Percentiles rank a stretch among this genome's conserved stretches.
Evolutionary conservation across 2,888 invertebrate species (phyloP).

Genomic region (Cantharis flavilabris): DNA sequence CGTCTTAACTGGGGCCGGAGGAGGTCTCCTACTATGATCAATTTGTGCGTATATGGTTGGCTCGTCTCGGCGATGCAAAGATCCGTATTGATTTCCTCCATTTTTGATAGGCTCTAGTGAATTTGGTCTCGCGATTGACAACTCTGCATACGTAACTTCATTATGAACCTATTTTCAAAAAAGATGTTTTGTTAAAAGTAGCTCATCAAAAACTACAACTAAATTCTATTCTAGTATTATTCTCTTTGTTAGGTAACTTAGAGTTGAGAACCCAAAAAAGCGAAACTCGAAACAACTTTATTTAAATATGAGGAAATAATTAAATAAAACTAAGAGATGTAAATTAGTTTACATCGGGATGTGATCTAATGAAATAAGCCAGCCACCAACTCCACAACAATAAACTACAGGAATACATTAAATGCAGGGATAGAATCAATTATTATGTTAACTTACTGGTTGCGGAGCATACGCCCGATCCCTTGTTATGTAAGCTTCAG

Average conservation of each 20-base stretch:
- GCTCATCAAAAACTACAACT: neutral
- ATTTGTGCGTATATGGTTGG: slow-evolving; percentile 77
- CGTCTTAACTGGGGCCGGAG: slow-evolving; percentile 47
- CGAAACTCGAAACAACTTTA: neutral
- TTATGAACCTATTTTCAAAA: slow-evolving; percentile 48
- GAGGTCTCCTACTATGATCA: slow-evolving; percentile 66
- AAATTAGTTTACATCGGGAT: slow-evolving; percentile 29
- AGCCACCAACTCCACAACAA: slow-evolving; percentile 35
- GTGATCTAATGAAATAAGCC: slow-evolving; percentile 28
- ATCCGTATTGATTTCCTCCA: slow-evolving; percentile 52
- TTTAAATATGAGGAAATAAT: slow-evolving; percentile 8
- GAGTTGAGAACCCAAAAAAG: neutral
- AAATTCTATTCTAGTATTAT: neutral
- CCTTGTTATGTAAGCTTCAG: slow-evolving; percentile 54
- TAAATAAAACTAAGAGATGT: slow-evolving; percentile 34
- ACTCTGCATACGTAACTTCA: slow-evolving; percentile 67
- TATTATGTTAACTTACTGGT: slow-evolving; percentile 51
- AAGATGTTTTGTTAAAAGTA: neutral
- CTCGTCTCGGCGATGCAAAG: slow-evolving; percentile 59
- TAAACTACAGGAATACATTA: slow-evolving; percentile 37
- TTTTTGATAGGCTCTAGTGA: slow-evolving; percentile 56
- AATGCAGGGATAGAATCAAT: slow-evolving; percentile 39
- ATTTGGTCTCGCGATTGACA: slow-evolving; percentile 61
- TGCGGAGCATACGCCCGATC: slow-evolving; percentile 51
- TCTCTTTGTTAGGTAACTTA: neutral